phyloP scores from a whole-genome alignment of 2,888 invertebrate genomes.

The Deroplatys truncata region DNA sequence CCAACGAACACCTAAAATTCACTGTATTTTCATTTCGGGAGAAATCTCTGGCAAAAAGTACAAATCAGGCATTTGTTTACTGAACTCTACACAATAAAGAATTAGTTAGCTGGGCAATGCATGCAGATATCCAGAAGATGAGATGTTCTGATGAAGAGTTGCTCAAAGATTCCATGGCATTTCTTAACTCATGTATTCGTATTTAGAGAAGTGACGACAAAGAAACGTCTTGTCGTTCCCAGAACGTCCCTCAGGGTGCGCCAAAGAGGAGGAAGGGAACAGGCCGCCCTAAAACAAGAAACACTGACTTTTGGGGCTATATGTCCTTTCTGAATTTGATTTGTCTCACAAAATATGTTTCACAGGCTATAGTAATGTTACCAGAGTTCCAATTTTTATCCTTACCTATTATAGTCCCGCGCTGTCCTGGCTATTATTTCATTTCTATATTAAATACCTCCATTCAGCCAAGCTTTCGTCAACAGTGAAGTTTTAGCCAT shows the following conservation, averaged over 20 bases:
- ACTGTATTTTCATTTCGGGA: too few species aligned
- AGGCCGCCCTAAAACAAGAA: conserved; percentile 18
- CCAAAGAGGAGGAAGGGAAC: conserved; percentile 17
- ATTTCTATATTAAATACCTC: not conserved
- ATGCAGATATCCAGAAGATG: too few species aligned
- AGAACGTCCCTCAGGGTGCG: conserved; percentile 2
- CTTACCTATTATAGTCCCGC: conserved; percentile 11
- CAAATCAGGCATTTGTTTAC: too few species aligned
- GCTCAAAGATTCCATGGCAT: too few species aligned
- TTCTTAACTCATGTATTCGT: not conserved
- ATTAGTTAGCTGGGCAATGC: too few species aligned
- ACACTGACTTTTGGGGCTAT: not conserved
- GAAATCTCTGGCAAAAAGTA: too few species aligned
- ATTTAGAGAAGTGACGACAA: not conserved
- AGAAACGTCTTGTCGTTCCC: conserved; percentile 15
- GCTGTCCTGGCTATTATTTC: not conserved
- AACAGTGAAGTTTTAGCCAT: not conserved
- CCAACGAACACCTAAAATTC: too few species aligned
- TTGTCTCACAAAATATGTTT: not conserved
- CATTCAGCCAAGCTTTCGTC: not conserved
- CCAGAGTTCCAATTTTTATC: not conserved
- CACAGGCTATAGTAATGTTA: not conserved
- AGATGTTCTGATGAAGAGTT: too few species aligned
- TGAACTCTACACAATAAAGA: too few species aligned
- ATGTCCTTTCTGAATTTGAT: not conserved